Conservation (phyloP, 1,140 invertebrate species). For the Epicauta chinensis region DNA sequence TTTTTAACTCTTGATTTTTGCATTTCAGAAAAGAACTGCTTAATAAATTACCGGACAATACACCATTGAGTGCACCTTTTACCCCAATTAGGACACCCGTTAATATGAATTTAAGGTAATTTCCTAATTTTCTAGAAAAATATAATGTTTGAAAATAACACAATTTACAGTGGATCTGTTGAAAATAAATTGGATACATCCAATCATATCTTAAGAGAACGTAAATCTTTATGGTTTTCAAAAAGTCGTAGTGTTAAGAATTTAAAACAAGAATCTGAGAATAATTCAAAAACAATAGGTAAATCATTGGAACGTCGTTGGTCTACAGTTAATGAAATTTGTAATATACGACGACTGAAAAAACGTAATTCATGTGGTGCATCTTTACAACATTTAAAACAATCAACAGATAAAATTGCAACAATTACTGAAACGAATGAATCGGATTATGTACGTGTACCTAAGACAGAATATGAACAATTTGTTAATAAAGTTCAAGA, state of each 20-base stretch:
- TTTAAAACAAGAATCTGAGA: conserved; percentile 15
- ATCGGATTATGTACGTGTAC: conserved; percentile 59
- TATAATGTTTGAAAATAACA: too few species aligned
- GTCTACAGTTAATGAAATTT: conserved; percentile 32
- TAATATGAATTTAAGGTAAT: conserved; percentile 35
- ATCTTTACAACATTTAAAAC: conserved; percentile 6
- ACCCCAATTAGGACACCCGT: conserved; percentile 32
- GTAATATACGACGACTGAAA: conserved; percentile 21
- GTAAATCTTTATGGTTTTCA: conserved; percentile 47
- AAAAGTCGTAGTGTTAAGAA: conserved; percentile 34
- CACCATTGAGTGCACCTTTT: conserved; percentile 34
- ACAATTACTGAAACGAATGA: conserved; percentile 23
- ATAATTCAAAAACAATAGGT: conserved; percentile 10
- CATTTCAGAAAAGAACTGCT: conserved; percentile 33
- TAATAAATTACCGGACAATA: conserved; percentile 32
- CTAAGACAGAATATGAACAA: conserved; percentile 67
- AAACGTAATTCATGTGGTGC: conserved; percentile 29
- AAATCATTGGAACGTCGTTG: conserved; percentile 34
- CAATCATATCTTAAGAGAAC: conserved; percentile 38
- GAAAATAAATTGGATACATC: neutral
- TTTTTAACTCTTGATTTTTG: conserved; percentile 1
- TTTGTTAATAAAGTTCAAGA: conserved; percentile 65
- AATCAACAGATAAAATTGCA: conserved; percentile 5
- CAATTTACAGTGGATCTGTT: neutral
- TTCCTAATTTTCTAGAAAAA: neutral